These are phyloP conservation scores for Rhadinocentrus ornatus DNA, from an alignment of 2,797 vertebrate species.

Conservation along the genomic window DNA sequence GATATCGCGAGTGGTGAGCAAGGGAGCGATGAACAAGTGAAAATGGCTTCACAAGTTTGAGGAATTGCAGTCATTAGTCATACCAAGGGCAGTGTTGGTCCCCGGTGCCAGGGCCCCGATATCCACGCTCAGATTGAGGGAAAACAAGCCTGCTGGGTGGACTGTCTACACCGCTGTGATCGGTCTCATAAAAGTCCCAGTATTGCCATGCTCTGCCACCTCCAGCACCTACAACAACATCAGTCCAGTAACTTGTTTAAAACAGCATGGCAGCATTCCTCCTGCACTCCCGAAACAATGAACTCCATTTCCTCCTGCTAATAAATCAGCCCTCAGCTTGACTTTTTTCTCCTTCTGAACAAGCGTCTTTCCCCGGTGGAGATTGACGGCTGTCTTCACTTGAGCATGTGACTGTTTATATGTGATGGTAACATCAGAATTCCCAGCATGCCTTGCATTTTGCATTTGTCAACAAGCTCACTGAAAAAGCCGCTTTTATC, in stretches of 20 bases:
- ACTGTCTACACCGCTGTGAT: constrained; percentile 60
- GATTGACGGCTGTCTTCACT: constrained; percentile 68
- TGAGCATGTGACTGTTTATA: constrained; percentile 17
- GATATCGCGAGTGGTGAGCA: constrained; percentile 40
- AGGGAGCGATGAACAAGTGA: constrained; percentile 58
- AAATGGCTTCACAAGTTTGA: constrained; percentile 57
- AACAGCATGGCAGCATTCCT: not conserved
- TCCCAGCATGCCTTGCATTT: constrained; percentile 41
- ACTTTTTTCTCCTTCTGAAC: too few species aligned
- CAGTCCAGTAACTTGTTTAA: not conserved
- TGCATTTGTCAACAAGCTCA: constrained; percentile 18
- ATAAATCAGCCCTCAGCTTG: constrained; percentile 79
- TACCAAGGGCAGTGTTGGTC: constrained; percentile 35
- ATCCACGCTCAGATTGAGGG: constrained; percentile 66
- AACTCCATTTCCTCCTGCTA: constrained; percentile 69
- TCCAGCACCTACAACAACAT: constrained; percentile 82
- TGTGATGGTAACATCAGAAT: constrained; percentile 53
- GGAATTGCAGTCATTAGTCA: constrained; percentile 51
- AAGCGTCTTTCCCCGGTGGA: constrained; percentile 2
- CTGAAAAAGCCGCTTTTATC: constrained; percentile 65
- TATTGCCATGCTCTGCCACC: constrained; percentile 75
- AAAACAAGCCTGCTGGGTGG: constrained; percentile 55
- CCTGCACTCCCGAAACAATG: constrained; percentile 46
- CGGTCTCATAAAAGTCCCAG: constrained; percentile 73
- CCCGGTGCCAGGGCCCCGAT: constrained; percentile 42